Evolutionary conservation across 2,797 vertebrate species (phyloP).

Genomic region (Takifugu rubripes): DNA sequence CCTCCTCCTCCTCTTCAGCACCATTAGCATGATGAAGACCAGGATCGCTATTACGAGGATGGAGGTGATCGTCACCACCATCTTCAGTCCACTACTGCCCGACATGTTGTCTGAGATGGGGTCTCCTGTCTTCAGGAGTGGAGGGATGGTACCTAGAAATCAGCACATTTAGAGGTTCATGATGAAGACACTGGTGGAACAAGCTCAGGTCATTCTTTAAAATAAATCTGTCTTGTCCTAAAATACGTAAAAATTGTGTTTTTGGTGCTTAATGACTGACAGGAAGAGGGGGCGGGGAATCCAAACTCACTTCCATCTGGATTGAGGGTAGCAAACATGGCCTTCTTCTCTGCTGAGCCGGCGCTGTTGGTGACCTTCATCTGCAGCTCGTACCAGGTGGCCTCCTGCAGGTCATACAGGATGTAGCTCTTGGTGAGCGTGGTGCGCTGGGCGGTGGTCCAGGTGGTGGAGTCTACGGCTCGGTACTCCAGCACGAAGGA

Average conservation of each 20-base stretch:
- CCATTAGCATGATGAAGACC: conserved; percentile 90
- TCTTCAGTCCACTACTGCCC: conserved; percentile 92
- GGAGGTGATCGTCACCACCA: conserved; percentile 97
- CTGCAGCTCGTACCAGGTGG: conserved; percentile 96
- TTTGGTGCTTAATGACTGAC: too few relatives aligned
- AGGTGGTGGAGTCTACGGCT: conserved; percentile 86
- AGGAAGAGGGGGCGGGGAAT: too few relatives aligned
- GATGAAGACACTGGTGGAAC: too few relatives aligned
- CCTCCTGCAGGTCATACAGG: conserved; percentile 92
- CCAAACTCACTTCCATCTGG: conserved; percentile 91
- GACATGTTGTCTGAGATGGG: conserved; percentile 90
- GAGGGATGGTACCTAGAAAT: conserved; percentile 91
- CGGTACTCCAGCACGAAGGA: conserved; percentile 95
- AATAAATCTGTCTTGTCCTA: too few relatives aligned
- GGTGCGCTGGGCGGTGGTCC: conserved; percentile 92
- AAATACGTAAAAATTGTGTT: too few relatives aligned
- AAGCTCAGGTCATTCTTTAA: too few relatives aligned
- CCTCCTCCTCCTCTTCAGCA: conserved; percentile 88
- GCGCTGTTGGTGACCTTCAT: conserved; percentile 98
- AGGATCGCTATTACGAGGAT: conserved; percentile 88
- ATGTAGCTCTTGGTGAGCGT: conserved; percentile 94
- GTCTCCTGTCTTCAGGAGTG: conserved; percentile 90
- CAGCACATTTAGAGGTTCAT: too few relatives aligned
- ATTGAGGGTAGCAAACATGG: conserved; percentile 93
- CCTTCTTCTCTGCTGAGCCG: conserved; percentile 92